Evolutionary conservation across 2,113 vertebrate species (phyloP).

Genomic region (Amphiprion percula): DNA sequence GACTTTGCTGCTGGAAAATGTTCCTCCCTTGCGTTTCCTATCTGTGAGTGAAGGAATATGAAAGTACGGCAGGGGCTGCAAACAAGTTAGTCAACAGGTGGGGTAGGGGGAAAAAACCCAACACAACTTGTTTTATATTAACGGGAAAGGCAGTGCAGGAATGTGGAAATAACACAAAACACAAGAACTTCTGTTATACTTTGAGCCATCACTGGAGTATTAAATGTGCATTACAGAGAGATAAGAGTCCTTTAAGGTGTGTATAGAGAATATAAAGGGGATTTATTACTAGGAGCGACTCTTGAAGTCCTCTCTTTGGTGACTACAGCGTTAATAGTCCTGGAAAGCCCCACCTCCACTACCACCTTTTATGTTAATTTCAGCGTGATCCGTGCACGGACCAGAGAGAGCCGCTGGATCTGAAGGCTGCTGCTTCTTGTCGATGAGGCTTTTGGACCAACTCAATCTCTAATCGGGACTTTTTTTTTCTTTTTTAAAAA

Average conservation of each 20-base stretch:
- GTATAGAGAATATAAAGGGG: background rate
- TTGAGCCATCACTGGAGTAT: no score
- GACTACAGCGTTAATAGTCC: slow-evolving; percentile 50
- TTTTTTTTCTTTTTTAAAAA: background rate
- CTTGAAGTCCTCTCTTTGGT: slow-evolving; percentile 21
- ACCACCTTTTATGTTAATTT: slow-evolving; percentile 79
- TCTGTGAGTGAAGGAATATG: background rate
- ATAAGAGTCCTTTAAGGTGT: background rate
- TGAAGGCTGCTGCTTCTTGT: slow-evolving; percentile 32
- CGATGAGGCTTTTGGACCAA: slow-evolving; percentile 26
- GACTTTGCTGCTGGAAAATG: background rate
- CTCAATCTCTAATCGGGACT: slow-evolving; percentile 11
- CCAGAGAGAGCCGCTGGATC: slow-evolving; percentile 27
- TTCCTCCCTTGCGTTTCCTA: background rate
- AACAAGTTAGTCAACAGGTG: slow-evolving; percentile 47
- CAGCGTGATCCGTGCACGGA: slow-evolving; percentile 57
- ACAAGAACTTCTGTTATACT: background rate
- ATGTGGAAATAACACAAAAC: no score
- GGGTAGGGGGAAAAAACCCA: background rate
- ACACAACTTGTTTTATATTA: background rate
- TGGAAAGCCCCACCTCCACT: slow-evolving; percentile 72
- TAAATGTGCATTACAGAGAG: background rate
- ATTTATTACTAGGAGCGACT: background rate
- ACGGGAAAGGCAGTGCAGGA: no score
- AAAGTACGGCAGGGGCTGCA: background rate